A percentile compares a stretch with the other conserved stretches of the same genome.
Conservation (phyloP, 2,113 vertebrate species). For the Spizaetus ornatus region DNA sequence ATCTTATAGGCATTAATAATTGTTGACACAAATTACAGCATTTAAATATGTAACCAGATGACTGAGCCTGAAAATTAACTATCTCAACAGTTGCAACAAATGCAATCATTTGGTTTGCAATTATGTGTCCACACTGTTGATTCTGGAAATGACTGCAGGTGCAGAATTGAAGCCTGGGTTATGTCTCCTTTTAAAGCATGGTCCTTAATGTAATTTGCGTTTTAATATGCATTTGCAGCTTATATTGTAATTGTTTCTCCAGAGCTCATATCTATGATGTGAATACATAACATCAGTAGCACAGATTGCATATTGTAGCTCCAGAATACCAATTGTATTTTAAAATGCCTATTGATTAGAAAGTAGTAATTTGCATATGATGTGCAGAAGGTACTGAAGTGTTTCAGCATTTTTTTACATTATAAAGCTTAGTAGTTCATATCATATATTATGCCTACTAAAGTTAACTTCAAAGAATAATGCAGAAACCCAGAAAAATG, state of each 20-base stretch:
- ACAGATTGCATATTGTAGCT: neutral
- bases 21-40: neutral
- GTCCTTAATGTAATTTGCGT: neutral
- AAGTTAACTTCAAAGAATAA: neutral
- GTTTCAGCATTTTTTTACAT: neutral
- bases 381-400: neutral
- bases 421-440: neutral
- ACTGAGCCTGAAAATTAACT: constrained; percentile 28
- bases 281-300: constrained; percentile 12
- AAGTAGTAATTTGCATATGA: neutral
- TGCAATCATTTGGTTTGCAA: neutral
- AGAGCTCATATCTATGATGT: neutral
- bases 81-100: neutral
- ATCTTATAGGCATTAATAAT: neutral
- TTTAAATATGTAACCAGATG: constrained; percentile 6
- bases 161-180: constrained; percentile 7
- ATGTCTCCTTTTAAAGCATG: constrained; percentile 5
- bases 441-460: neutral
- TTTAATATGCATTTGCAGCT: constrained; percentile 25
- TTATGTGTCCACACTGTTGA: neutral
- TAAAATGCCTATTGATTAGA: constrained; percentile 14
- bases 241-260: constrained; percentile 2
- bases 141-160: constrained; percentile 27
- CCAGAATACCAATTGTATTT: constrained; percentile 10
- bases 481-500: neutral